Percentiles rank a stretch among this genome's conserved stretches.
phyloP scores from a whole-genome alignment of 2,888 invertebrate species.

The Frankliniella intonsa region DNA sequence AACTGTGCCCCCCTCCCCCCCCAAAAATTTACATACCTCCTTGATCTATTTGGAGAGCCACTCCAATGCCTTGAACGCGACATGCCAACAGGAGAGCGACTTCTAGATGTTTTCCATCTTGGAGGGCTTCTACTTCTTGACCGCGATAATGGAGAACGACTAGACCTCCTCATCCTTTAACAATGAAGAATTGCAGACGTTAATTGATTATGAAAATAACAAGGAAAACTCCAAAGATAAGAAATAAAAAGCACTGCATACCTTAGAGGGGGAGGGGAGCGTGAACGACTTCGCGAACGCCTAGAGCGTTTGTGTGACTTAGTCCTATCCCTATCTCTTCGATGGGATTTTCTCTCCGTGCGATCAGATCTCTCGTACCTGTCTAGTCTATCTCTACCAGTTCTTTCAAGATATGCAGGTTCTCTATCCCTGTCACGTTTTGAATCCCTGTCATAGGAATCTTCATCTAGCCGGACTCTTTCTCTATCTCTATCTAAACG shows the following conservation, averaged over 20 bases:
- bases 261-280: neutral
- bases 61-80: neutral
- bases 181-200: neutral
- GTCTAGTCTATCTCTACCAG: neutral
- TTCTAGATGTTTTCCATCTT: neutral
- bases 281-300: neutral
- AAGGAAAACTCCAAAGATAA: neutral
- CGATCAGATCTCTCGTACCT: constrained; percentile 32
- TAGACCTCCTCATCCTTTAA: neutral
- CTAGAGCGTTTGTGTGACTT: constrained; percentile 30
- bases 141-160: neutral
- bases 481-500: neutral
- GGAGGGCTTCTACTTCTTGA: neutral
- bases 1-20: no score
- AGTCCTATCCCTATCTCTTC: constrained; percentile 32
- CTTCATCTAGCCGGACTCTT: neutral
- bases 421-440: constrained; percentile 9
- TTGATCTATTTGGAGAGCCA: neutral
- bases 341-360: constrained; percentile 35
- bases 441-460: neutral
- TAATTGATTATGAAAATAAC: neutral
- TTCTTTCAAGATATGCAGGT: neutral
- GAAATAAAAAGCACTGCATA: neutral
- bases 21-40: neutral
- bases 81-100: neutral